Evolutionary conservation across 2,888 invertebrate species (phyloP).

Genomic region (Dasysyrphus albostriatus): DNA sequence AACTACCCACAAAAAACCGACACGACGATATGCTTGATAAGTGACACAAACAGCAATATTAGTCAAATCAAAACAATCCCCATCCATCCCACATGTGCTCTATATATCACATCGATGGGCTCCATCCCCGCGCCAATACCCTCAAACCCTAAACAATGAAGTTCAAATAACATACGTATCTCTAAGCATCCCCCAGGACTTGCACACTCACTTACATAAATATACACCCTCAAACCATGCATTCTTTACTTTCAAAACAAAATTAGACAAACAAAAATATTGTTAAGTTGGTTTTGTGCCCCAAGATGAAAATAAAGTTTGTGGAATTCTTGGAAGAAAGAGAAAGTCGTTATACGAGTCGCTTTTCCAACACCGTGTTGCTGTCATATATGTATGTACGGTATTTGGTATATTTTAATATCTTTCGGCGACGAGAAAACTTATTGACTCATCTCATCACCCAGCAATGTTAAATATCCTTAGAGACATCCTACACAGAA

Average conservation of each 20-base stretch:
- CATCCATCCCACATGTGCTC: background rate
- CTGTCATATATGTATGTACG: background rate
- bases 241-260: slow-evolving; percentile 43
- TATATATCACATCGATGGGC: slow-evolving; percentile 1
- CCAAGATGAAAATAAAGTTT: slow-evolving; percentile 11
- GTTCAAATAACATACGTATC: background rate
- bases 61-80: slow-evolving; percentile 38
- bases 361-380: slow-evolving; percentile 15
- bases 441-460: slow-evolving; percentile 70
- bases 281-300: slow-evolving; percentile 41
- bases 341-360: slow-evolving; percentile 17
- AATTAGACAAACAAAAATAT: slow-evolving; percentile 64
- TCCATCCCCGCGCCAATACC: background rate
- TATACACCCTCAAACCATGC: slow-evolving; percentile 15
- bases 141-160: slow-evolving; percentile 22
- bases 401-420: slow-evolving; percentile 24
- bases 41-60: slow-evolving; percentile 41
- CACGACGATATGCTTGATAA: background rate
- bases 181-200: slow-evolving; percentile 10
- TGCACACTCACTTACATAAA: background rate
- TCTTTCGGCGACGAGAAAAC: slow-evolving; percentile 61
- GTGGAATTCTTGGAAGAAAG: background rate
- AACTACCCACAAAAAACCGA: slow-evolving; percentile 4
- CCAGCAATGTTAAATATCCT: slow-evolving; percentile 30
- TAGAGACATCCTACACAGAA: slow-evolving; percentile 14